Percentiles rank a stretch among this genome's conserved stretches.
Evolutionary conservation across 2,113 vertebrate species (phyloP).

Genomic region (Emberiza fucata): DNA sequence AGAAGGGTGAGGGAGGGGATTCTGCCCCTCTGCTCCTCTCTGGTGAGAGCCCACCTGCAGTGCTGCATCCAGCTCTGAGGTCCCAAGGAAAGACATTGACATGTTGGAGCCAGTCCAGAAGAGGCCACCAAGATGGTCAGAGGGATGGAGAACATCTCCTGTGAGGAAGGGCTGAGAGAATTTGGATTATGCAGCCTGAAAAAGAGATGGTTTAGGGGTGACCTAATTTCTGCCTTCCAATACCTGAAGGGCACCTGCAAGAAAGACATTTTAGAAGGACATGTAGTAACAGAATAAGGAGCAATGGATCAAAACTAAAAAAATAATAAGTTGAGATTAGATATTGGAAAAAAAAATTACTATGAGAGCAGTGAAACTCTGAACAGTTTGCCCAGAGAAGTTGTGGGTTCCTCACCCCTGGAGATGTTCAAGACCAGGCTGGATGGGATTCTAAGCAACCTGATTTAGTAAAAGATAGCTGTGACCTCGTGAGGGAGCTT

Average conservation of each 20-base stretch:
- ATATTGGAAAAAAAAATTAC: neutral
- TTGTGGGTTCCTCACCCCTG: neutral
- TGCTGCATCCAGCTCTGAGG: neutral
- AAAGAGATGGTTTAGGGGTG: neutral
- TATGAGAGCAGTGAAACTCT: neutral
- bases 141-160: neutral
- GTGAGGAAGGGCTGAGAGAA: neutral
- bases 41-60: neutral
- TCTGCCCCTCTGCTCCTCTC: neutral
- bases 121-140: neutral
- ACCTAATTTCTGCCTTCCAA: neutral
- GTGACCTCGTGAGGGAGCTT: no score
- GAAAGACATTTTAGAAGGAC: neutral
- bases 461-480: neutral
- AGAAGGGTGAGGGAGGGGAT: neutral
- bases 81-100: fast-evolving
- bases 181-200: neutral
- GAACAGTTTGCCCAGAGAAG: neutral
- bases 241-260: neutral
- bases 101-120: fast-evolving
- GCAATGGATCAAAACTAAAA: neutral
- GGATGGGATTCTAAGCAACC: no score
- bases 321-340: neutral
- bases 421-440: neutral
- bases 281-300: neutral